Percentiles rank a stretch among this genome's conserved stretches.
Conservation (phyloP, 2,888 invertebrate species). For the Cylloceria caligata region DNA sequence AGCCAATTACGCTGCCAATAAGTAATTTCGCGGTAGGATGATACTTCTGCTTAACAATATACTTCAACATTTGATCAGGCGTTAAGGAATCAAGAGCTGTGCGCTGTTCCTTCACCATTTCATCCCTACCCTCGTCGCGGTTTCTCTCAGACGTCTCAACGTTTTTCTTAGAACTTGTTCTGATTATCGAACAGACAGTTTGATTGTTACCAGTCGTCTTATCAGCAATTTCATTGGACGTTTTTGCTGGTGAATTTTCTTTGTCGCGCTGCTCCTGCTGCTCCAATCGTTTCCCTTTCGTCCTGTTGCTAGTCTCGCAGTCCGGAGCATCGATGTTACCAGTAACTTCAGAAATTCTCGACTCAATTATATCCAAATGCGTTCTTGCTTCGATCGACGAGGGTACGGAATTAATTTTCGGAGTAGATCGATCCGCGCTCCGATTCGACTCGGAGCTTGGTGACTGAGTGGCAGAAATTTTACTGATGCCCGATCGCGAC, state of each 20-base stretch:
- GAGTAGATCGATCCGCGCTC: slow-evolving; percentile 35
- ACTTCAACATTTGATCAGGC: slow-evolving; percentile 79
- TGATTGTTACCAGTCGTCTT: not conserved
- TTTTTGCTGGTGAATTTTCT: slow-evolving; percentile 19
- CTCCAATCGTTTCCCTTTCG: not conserved
- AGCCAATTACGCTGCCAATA: slow-evolving; percentile 81
- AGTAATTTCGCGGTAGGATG: slow-evolving; percentile 80
- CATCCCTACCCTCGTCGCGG: slow-evolving; percentile 20
- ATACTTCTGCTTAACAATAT: slow-evolving; percentile 78
- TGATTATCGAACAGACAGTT: not conserved
- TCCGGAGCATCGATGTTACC: not conserved
- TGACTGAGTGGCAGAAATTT: slow-evolving; percentile 33
- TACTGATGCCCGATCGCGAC: slow-evolving; percentile 59
- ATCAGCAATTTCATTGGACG: not conserved
- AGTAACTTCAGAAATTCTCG: not conserved
- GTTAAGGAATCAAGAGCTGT: slow-evolving; percentile 74
- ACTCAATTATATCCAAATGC: not conserved
- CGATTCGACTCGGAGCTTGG: slow-evolving; percentile 41
- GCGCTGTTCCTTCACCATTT: slow-evolving; percentile 35
- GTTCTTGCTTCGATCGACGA: not conserved
- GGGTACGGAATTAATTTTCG: slow-evolving; percentile 10
- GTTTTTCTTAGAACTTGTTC: not conserved
- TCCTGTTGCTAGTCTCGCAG: not conserved
- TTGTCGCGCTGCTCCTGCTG: not conserved
- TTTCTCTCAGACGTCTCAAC: not conserved